Conservation (phyloP, 1,140 invertebrate genomes). For the Caenorhabditis inopinata region DNA sequence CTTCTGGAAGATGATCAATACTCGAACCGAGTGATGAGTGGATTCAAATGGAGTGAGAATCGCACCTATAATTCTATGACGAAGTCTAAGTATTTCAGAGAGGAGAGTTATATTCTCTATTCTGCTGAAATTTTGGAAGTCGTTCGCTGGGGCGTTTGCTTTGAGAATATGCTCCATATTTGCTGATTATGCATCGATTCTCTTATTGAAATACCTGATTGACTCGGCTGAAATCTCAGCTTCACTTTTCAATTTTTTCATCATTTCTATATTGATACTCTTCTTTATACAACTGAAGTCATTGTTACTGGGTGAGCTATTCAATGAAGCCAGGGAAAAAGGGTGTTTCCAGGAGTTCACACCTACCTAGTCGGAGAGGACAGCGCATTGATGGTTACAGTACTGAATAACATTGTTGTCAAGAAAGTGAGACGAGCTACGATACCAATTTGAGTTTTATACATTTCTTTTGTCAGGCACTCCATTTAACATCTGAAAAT, state of each 20-base stretch:
- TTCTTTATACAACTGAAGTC: constrained; percentile 17
- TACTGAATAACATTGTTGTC: neutral
- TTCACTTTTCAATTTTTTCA: neutral
- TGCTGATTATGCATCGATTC: constrained; percentile 2
- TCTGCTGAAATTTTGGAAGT: constrained; percentile 16
- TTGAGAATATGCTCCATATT: constrained; percentile 3
- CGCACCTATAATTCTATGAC: neutral
- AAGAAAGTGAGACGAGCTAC: neutral
- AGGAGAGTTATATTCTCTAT: constrained; percentile 6
- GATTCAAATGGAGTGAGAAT: constrained; percentile 28
- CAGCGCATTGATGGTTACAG: constrained; percentile 10
- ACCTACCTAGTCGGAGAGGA: neutral
- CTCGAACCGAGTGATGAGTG: neutral
- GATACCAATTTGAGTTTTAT: too few species aligned
- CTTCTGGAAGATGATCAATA: constrained; percentile 1
- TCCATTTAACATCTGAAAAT: neutral
- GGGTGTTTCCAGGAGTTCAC: neutral
- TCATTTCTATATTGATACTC: neutral
- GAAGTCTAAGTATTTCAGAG: neutral
- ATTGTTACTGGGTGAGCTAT: neutral
- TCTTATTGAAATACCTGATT: neutral
- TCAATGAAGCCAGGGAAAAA: neutral
- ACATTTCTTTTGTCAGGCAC: neutral
- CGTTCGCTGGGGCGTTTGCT: neutral
- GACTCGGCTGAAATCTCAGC: constrained; percentile 13